These are phyloP conservation scores for Platycercus adscitus DNA, from an alignment of 2,113 vertebrate genomes.

Conservation along the genomic window DNA sequence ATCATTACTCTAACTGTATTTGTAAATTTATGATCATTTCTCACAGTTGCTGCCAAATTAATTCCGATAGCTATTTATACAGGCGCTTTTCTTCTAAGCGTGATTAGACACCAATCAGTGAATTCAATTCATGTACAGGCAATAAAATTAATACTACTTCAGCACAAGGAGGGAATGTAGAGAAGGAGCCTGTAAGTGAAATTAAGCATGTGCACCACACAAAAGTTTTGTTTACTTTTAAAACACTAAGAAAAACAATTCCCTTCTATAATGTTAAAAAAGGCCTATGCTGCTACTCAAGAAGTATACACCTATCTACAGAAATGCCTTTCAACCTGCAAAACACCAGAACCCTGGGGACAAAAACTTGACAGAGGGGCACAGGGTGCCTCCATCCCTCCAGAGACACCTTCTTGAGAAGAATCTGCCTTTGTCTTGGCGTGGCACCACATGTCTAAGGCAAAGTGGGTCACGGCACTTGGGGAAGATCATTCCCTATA, in stretches of 20 bases:
- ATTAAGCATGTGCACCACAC: background rate
- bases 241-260: background rate
- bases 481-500: background rate
- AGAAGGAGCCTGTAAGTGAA: constrained; percentile 14
- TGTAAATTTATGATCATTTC: constrained; percentile 14
- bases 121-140: constrained; percentile 39
- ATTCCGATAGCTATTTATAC: constrained; percentile 56
- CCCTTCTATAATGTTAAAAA: background rate
- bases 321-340: background rate
- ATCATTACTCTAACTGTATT: constrained; percentile 25
- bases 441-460: background rate
- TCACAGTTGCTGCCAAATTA: constrained; percentile 43
- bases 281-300: background rate
- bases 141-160: constrained; percentile 45
- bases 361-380: background rate
- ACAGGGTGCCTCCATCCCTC: background rate
- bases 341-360: background rate
- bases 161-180: constrained; percentile 13
- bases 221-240: constrained; percentile 42
- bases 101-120: constrained; percentile 13
- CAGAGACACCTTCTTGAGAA: background rate
- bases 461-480: constrained; percentile 25
- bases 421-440: background rate
- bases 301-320: background rate
- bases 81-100: constrained; percentile 3